Percentiles rank a stretch among this genome's conserved stretches.
Conservation (phyloP, 2,797 vertebrate genomes). For the Dromococcyx pavoninus region DNA sequence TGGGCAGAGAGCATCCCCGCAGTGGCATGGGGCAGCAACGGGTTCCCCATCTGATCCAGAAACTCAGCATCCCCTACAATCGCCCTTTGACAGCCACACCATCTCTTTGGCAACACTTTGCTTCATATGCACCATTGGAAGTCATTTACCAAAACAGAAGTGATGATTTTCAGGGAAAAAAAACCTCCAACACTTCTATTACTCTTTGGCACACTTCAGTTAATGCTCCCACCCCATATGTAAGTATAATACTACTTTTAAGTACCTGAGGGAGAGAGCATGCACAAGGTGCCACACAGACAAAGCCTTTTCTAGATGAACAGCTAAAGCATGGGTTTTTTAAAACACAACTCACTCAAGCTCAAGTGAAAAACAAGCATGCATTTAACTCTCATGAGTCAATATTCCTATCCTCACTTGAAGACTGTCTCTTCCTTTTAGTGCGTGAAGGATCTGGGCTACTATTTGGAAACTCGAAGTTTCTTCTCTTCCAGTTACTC, state of each 20-base stretch:
- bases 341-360: neutral
- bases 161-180: neutral
- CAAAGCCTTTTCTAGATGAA: neutral
- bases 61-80: neutral
- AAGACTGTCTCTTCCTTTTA: neutral
- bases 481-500: neutral
- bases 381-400: neutral
- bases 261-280: neutral
- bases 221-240: no score
- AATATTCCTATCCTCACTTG: neutral
- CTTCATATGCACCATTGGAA: neutral
- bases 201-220: neutral
- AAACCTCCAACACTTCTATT: neutral
- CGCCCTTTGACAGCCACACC: neutral
- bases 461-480: neutral
- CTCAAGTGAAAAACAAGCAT: neutral
- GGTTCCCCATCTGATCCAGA: neutral
- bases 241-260: neutral
- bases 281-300: neutral
- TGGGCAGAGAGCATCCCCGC: neutral
- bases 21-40: neutral
- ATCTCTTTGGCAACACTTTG: neutral
- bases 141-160: neutral
- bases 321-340: neutral
- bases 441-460: accelerated